phyloP scores from a whole-genome alignment of 2,888 invertebrate genomes.

The Tigriopus californicus region DNA sequence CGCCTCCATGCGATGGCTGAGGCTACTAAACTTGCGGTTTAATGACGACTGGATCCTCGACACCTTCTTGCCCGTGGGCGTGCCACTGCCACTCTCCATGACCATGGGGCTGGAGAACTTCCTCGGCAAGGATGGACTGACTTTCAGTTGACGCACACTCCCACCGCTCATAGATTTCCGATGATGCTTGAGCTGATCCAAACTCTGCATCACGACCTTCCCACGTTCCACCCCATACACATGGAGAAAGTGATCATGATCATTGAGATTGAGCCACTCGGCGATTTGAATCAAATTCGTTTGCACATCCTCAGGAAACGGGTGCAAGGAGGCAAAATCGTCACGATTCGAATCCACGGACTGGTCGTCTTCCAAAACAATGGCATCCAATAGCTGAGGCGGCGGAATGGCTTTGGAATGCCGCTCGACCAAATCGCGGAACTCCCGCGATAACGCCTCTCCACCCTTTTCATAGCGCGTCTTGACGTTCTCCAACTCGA shows the following conservation, averaged over 20 bases:
- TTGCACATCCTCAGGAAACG: conserved; percentile 8
- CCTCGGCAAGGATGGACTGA: conserved; percentile 54
- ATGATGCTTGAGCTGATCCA: conserved; percentile 57
- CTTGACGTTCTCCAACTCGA: conserved; percentile 69
- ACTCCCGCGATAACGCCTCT: conserved; percentile 65
- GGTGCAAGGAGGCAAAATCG: background rate
- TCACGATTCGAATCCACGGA: conserved; percentile 19
- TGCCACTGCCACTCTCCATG: background rate
- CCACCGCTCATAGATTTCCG: conserved; percentile 54
- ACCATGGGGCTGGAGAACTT: background rate
- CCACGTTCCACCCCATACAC: conserved; percentile 51
- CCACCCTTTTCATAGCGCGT: conserved; percentile 38
- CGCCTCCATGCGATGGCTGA: too few relatives aligned
- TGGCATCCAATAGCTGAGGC: conserved; percentile 66
- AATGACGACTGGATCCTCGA: background rate
- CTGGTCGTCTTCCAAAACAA: conserved; percentile 63
- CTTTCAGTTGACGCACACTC: conserved; percentile 59
- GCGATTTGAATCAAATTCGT: conserved; percentile 6
- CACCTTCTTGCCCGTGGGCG: background rate
- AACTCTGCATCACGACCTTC: conserved; percentile 49
- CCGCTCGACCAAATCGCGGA: conserved; percentile 61
- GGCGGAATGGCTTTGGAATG: conserved; percentile 72
- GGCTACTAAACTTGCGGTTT: too few relatives aligned
- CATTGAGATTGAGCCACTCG: conserved; percentile 13
- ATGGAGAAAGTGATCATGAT: conserved; percentile 11